Evolutionary conservation across 2,113 vertebrate species (phyloP).

Genomic region (Psilopogon haemacephalus): DNA sequence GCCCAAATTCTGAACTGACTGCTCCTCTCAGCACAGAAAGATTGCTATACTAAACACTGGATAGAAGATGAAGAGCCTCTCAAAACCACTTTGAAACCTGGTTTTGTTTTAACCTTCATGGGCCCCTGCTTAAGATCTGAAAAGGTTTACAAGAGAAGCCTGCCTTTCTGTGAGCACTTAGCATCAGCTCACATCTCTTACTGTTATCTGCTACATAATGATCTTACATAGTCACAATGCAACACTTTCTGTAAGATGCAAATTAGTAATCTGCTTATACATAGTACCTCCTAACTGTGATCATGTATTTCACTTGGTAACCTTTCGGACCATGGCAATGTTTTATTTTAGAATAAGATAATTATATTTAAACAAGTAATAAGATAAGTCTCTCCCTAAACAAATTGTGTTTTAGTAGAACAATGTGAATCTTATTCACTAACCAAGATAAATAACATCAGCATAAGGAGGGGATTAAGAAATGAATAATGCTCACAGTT

Average conservation of each 20-base stretch:
- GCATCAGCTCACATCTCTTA: neutral
- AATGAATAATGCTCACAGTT: neutral
- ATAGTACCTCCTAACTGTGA: neutral
- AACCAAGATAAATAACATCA: neutral
- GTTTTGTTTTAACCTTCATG: neutral
- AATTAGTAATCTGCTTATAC: neutral
- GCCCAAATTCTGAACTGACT: neutral
- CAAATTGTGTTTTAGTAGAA: neutral
- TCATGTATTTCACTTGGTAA: neutral
- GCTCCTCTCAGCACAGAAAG: neutral
- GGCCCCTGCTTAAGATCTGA: neutral
- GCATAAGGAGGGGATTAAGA: neutral
- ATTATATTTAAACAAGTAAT: neutral
- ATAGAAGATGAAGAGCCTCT: neutral
- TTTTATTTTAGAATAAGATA: neutral
- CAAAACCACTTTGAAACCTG: neutral
- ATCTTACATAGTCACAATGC: neutral
- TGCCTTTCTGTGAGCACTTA: neutral
- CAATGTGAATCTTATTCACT: neutral
- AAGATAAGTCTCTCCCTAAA: neutral
- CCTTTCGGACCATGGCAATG: neutral
- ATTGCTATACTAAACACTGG: neutral
- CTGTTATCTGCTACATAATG: neutral
- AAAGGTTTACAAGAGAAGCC: neutral
- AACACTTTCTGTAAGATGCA: accelerated